phyloP scores from a whole-genome alignment of 2,113 vertebrate species.

The Pseudorhombus dupliciocellatus region DNA sequence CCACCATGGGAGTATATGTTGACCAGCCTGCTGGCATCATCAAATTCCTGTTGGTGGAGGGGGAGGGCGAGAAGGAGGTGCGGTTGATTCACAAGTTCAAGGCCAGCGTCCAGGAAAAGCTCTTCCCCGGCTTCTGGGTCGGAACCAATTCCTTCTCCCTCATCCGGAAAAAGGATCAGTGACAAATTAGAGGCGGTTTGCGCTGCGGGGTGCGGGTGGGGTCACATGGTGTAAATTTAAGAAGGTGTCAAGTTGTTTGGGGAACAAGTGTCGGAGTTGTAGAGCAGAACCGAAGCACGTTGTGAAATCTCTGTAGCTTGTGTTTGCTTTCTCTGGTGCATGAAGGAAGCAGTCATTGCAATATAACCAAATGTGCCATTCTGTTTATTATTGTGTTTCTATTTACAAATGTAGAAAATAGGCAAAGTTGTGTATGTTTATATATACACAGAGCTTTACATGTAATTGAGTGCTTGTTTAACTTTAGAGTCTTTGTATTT shows the following conservation, averaged over 20 bases:
- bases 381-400: slow-evolving; percentile 22
- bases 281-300: slow-evolving; percentile 5
- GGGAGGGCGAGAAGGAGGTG: slow-evolving; percentile 67
- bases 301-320: slow-evolving; percentile 11
- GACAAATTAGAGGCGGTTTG: slow-evolving; percentile 13
- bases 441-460: slow-evolving; percentile 19
- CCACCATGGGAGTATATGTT: slow-evolving; percentile 73
- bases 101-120: slow-evolving; percentile 61
- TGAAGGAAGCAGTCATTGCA: slow-evolving; percentile 16
- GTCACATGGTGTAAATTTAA: slow-evolving; percentile 12
- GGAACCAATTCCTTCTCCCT: slow-evolving; percentile 76
- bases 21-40: slow-evolving; percentile 82
- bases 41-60: slow-evolving; percentile 75
- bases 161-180: slow-evolving; percentile 70
- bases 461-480: slow-evolving; percentile 27
- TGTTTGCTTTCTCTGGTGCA: slow-evolving; percentile 42
- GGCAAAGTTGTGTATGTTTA: slow-evolving; percentile 11
- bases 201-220: not conserved
- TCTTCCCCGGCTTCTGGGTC: slow-evolving; percentile 79
- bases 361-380: not conserved
- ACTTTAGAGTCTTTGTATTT: slow-evolving; percentile 49
- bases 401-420: slow-evolving; percentile 16
- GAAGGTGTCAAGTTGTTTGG: slow-evolving; percentile 27
- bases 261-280: slow-evolving; percentile 45
- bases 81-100: slow-evolving; percentile 74